Conservation (phyloP, 2,113 vertebrate species). For the Aspidoscelis tigris region DNA sequence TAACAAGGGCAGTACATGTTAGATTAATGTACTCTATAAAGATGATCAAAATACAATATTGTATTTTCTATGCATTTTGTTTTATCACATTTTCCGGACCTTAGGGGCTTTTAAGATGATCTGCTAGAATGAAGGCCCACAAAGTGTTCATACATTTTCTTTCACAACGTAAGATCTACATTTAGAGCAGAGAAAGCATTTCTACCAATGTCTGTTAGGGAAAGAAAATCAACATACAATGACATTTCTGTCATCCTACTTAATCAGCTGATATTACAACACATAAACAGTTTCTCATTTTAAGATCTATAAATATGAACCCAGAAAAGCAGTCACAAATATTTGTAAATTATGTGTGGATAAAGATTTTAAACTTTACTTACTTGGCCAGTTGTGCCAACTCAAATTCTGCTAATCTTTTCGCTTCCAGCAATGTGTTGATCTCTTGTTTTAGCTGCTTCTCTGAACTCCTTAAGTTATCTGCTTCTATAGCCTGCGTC, state of each 20-base stretch:
- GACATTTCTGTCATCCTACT: not conserved
- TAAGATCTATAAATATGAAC: not conserved
- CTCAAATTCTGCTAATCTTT: slow-evolving; percentile 95
- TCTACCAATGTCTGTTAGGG: not conserved
- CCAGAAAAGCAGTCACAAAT: not conserved
- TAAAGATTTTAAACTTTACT: slow-evolving; percentile 59
- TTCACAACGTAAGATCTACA: not conserved
- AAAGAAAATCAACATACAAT: not conserved
- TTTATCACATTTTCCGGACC: no score
- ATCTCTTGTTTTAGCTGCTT: slow-evolving; percentile 98
- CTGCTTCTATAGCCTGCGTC: slow-evolving; percentile 86
- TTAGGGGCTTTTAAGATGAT: no score
- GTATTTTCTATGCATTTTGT: no score
- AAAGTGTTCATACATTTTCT: no score
- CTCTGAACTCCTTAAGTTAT: slow-evolving; percentile 91
- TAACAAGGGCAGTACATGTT: no score
- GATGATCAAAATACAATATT: no score
- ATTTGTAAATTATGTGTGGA: not conserved
- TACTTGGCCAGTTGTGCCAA: slow-evolving; percentile 96
- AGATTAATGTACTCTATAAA: no score
- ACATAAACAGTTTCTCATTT: not conserved
- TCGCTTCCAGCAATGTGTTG: slow-evolving; percentile 90
- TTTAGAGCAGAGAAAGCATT: not conserved
- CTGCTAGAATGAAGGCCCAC: no score
- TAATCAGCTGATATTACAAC: not conserved